Evolutionary conservation across 2,797 vertebrate genomes (phyloP), one percentile per base, ranked within the genome.

Genomic region (Octomys mimax): DNA sequence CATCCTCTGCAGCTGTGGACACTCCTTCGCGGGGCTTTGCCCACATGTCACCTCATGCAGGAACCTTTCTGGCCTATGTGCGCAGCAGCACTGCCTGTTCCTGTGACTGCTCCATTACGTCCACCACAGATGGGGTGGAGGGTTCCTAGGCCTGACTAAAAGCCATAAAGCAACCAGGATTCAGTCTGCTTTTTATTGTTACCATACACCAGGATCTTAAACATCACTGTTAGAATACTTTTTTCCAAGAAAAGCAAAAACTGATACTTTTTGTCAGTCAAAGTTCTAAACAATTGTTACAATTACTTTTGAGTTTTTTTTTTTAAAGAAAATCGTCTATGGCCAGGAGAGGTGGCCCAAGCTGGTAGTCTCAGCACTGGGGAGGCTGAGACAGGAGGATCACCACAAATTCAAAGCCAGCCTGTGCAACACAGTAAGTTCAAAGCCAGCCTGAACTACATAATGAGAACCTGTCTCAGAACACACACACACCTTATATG

Each of bases 41-140:
- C 91, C 75, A 77, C 87, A 75, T 61, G n/a, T 39, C 21, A 68
- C 28, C 36, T 77, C 52, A 42, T 68, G 36, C 61, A 89, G 61
- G 46, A 14, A 21, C 21, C 0, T 0, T 81, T 33, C 78, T 28
- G 71, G 61, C 54, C 42, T 42, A 36, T 19, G 5, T 6, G 2
- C 1, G 13, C 4, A 66, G 5, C 4, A 66, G 54, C 0, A 5
- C 6, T 22, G 31, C n/a, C 89, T 24, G 26, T 39, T 26, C 13
- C 59, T 42, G 33, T 64, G 0, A 16, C 33, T 36, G 8, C 18
- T 73, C 49, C 14, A 78, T 5, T 62, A 12, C 12, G 0, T 26
- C n/a, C 39, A n/a, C 49, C 1, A 10, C 13, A 22, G 13, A 31
- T 8, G 18, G 9, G 18, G 36, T 0, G 0, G 33, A 42, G 54